Base-by-base conservation (phyloP, 2,888 invertebrate genomes). In the Drosophila mercatorum region DNA sequence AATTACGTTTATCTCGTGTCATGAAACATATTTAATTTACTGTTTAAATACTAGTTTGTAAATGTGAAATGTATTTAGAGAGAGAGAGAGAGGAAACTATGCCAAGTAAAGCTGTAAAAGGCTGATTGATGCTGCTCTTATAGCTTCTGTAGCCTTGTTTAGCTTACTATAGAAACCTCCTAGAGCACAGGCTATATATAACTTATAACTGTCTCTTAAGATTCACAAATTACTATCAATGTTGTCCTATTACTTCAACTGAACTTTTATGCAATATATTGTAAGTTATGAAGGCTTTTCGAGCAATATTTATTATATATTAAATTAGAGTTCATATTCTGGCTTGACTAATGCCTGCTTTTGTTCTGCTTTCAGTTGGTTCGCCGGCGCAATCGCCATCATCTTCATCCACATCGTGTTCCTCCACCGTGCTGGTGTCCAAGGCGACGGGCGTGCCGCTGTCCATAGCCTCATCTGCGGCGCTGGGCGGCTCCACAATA, bases 381-480 rank as follows among this genome's bases (percentile, higher is more conserved):
- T 92, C 91, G 63, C 90, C 91, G 59, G 86, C 91, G 64, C 91
- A 89, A 58, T 90, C 91, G 68, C 90, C 91, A 11, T 91, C 91
- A 57, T 90, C 91, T 6, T 90, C 91, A 49, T 90, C 91, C 57
- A 81, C 90, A 74, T 91, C 91, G 80, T 89, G 90, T 90, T 90
- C 91, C 88, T 90, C 91, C 70, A 90, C 90, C 51, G 91, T 91
- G 77, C 83, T 91, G 75, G 89, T 91, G 51, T 88, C 91, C 40
- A 91, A 90, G 76, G 75, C 89, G 68, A 87, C 82, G 28, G 89
- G 90, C 57, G 90, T 90, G 62, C 91, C 91, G 22, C 61, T 91
- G 11, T 91, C 91, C 44, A 85, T 91, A 59, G 91, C 91, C 68
- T 84, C 84, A 6, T 91, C 91, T 51, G 91, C 91, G 56, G 91